Evolutionary conservation across 2,113 vertebrate genomes (phyloP).

Genomic region (Morone chrysops): DNA sequence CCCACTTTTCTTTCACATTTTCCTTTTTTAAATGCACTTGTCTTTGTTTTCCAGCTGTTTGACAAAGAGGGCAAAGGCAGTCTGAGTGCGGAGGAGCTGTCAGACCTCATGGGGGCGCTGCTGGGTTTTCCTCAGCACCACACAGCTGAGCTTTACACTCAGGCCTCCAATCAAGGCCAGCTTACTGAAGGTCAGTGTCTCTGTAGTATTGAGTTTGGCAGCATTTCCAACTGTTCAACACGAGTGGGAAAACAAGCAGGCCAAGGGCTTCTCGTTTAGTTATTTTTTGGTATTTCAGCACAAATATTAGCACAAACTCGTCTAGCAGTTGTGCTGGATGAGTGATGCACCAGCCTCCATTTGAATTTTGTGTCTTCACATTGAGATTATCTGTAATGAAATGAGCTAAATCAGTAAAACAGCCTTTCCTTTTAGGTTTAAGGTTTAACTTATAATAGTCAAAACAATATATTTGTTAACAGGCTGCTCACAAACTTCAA

Average conservation of each 20-base stretch:
- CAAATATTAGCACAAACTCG: too few relatives aligned
- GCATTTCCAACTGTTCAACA: background rate
- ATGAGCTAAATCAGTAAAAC: background rate
- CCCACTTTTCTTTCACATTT: too few relatives aligned
- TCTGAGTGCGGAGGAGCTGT: constrained; percentile 74
- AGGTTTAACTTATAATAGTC: background rate
- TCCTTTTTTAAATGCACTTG: background rate
- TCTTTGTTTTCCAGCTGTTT: constrained; percentile 70
- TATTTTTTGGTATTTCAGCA: too few relatives aligned
- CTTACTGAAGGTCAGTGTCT: constrained; percentile 74
- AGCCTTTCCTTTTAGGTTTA: background rate
- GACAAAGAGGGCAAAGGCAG: constrained; percentile 69
- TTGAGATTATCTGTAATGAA: background rate
- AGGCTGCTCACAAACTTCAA: too few relatives aligned
- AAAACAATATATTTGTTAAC: too few relatives aligned
- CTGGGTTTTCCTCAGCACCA: constrained; percentile 74
- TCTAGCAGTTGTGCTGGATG: background rate
- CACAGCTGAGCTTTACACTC: constrained; percentile 57
- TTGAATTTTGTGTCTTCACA: background rate
- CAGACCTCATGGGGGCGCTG: constrained; percentile 81
- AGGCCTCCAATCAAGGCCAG: constrained; percentile 50
- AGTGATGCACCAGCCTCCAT: background rate
- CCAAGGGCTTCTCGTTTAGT: too few relatives aligned
- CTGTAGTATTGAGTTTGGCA: background rate
- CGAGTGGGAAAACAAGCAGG: background rate